A percentile compares a stretch with the other conserved stretches of the same genome.
Conservation (phyloP, 1,140 invertebrate species). For the Lordiphosa mommai region DNA sequence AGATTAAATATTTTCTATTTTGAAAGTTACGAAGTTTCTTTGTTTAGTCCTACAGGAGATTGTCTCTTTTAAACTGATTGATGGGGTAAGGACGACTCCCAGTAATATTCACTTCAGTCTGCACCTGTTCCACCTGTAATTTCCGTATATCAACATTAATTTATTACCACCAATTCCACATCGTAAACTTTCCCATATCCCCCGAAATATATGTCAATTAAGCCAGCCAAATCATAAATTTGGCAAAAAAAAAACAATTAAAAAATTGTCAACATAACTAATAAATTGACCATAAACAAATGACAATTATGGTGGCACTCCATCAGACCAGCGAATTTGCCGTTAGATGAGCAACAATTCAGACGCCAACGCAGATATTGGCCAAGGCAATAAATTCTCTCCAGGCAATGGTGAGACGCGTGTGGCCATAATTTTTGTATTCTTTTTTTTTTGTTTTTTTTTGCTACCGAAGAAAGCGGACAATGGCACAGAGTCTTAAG, state of each 20-base stretch:
- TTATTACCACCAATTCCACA: neutral
- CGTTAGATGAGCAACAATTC: conserved; percentile 33
- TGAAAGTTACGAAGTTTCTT: too few relatives aligned
- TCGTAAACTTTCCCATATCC: neutral
- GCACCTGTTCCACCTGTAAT: too few relatives aligned
- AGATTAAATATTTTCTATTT: too few relatives aligned
- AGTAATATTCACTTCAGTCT: too few relatives aligned
- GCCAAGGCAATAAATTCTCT: conserved; percentile 48
- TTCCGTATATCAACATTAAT: too few relatives aligned
- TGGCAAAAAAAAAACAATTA: conserved; percentile 32
- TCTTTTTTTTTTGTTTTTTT: too few relatives aligned
- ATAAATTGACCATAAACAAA: conserved; percentile 35
- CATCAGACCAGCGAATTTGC: conserved; percentile 30
- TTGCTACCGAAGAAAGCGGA: neutral
- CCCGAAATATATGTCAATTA: neutral
- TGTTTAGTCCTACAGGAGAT: too few relatives aligned
- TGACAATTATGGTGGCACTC: conserved; percentile 37
- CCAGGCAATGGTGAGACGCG: conserved; percentile 32
- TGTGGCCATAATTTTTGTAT: conserved; percentile 57
- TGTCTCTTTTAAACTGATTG: too few relatives aligned
- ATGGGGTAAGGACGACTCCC: too few relatives aligned
- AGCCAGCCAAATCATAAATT: conserved; percentile 10
- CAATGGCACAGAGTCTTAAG: conserved; percentile 14
- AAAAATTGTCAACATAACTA: conserved; percentile 22
- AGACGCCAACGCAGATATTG: conserved; percentile 33